Percentiles rank a stretch among this genome's conserved stretches.
These are phyloP conservation scores for Troglohyphantes excavatus DNA, from an alignment of 2,888 invertebrate species.

Conservation along the genomic window DNA sequence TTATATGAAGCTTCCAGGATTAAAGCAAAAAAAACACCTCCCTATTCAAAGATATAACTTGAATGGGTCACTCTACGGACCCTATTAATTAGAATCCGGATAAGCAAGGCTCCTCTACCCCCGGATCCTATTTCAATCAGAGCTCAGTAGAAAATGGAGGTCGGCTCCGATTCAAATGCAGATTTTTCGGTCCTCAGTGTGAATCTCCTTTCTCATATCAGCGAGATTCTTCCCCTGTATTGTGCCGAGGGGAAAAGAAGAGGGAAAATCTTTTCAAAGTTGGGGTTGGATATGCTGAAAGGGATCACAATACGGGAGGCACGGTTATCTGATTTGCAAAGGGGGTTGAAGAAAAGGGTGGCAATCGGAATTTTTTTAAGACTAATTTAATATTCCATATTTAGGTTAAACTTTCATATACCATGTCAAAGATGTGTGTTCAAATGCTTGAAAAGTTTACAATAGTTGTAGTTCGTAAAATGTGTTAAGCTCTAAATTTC, in stretches of 20 bases:
- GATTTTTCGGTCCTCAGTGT: slow-evolving; percentile 41
- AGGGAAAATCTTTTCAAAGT: slow-evolving; percentile 25
- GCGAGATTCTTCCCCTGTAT: slow-evolving; percentile 13
- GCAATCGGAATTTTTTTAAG: not conserved
- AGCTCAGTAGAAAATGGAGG: slow-evolving; percentile 1
- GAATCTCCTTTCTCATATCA: slow-evolving; percentile 57
- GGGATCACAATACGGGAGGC: not conserved
- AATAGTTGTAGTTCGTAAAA: too few species aligned
- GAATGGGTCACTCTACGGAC: slow-evolving; percentile 61
- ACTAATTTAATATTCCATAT: not conserved
- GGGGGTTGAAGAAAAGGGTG: too few species aligned
- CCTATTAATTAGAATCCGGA: slow-evolving; percentile 54
- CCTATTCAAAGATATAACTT: not conserved
- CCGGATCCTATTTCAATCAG: slow-evolving; percentile 53
- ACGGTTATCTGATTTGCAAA: too few species aligned
- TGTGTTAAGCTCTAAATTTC: too few species aligned
- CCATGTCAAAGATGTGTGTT: not conserved
- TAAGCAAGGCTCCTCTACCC: not conserved
- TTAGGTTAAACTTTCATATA: not conserved
- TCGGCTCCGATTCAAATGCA: slow-evolving; percentile 60
- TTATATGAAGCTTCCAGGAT: slow-evolving; percentile 25
- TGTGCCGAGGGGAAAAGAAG: slow-evolving; percentile 33
- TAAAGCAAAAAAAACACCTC: not conserved
- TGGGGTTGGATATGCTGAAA: not conserved
- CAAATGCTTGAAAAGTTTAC: too few species aligned